Conservation (phyloP, 2,888 invertebrate species). For the Lepidochrysops patricia region DNA sequence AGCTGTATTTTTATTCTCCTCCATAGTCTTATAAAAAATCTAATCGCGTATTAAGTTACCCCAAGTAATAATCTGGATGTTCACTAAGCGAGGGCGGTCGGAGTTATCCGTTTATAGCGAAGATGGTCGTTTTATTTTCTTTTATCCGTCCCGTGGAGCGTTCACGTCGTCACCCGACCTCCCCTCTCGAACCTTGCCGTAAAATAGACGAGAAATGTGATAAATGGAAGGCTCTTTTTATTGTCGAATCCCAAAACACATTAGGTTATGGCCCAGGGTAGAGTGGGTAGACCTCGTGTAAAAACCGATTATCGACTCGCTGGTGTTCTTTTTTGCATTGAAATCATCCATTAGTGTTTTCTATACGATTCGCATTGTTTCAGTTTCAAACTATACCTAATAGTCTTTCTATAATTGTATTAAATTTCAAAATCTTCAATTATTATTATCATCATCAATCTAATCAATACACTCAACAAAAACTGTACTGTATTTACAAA, state of each 20-base stretch:
- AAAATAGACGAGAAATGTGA: constrained; percentile 74
- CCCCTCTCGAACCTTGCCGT: constrained; percentile 64
- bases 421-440: too few species aligned
- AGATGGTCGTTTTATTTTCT: constrained; percentile 68
- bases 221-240: constrained; percentile 73
- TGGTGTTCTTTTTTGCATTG: background rate
- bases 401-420: too few species aligned
- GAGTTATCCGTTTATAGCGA: constrained; percentile 63
- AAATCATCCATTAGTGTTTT: background rate
- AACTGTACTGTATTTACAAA: background rate
- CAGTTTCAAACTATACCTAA: too few species aligned
- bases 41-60: constrained; percentile 29
- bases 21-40: constrained; percentile 20
- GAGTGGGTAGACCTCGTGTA: constrained; percentile 24
- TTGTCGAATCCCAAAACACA: constrained; percentile 57
- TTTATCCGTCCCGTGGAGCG: constrained; percentile 55
- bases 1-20: constrained; percentile 7
- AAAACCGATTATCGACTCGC: background rate
- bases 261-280: constrained; percentile 48
- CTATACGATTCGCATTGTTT: background rate
- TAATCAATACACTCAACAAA: too few species aligned
- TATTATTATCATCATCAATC: too few species aligned
- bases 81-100: constrained; percentile 55
- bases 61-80: constrained; percentile 36
- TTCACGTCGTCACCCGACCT: constrained; percentile 45